Evolutionary conservation across 1,140 invertebrate species (phyloP).

Genomic region (Temnothorax nylanderi): DNA sequence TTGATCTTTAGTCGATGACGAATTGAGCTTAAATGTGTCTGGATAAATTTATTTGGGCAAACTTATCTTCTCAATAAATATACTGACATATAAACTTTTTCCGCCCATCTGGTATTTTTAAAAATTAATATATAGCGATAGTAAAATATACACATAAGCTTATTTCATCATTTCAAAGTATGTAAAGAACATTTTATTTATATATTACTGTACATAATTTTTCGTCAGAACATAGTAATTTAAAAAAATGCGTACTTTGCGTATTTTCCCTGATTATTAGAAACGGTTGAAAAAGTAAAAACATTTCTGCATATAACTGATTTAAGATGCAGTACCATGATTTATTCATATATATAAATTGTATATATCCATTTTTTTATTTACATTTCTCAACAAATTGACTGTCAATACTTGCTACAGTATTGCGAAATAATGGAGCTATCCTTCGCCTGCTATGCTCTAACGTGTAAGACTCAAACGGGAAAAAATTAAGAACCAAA

Average conservation of each 20-base stretch:
- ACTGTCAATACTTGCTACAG: neutral
- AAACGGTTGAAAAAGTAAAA: neutral
- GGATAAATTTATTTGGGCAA: neutral
- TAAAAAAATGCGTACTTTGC: neutral
- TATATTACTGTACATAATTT: neutral
- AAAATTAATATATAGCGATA: neutral
- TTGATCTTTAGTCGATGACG: neutral
- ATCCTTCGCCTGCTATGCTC: slow-evolving; percentile 83
- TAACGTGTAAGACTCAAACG: slow-evolving; percentile 93
- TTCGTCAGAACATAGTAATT: neutral
- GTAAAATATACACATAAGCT: neutral
- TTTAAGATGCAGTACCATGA: neutral
- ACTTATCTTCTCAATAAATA: neutral
- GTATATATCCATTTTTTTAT: neutral
- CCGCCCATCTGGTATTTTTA: neutral
- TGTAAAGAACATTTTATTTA: neutral
- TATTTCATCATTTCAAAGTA: neutral
- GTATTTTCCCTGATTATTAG: neutral
- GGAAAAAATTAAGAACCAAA: slow-evolving; percentile 90
- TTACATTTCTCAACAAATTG: neutral
- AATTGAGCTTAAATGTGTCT: no score
- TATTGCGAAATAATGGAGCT: slow-evolving; percentile 78
- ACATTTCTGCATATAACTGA: neutral
- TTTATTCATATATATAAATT: neutral
- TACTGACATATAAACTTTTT: neutral